phyloP scores from a whole-genome alignment of 2,113 vertebrate genomes.

The Tupaia chinensis region DNA sequence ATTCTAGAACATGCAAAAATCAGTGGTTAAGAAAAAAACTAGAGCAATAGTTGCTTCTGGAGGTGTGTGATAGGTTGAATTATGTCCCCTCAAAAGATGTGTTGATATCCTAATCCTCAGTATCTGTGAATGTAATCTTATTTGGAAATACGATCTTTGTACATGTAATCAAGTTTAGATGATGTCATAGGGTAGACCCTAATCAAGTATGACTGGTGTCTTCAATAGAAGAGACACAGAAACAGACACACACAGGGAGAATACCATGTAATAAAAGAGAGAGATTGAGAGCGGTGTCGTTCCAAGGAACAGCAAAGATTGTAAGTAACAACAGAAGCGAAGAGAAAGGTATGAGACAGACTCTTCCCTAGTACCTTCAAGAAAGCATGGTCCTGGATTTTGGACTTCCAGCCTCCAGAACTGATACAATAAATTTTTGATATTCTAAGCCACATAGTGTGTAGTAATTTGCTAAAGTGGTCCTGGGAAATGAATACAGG shows the following conservation, averaged over 20 bases:
- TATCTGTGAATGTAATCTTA: not conserved
- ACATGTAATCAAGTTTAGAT: not conserved
- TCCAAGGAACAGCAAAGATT: not conserved
- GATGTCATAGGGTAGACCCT: not conserved
- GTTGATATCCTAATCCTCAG: not conserved
- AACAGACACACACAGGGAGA: not conserved
- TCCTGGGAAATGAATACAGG: not conserved
- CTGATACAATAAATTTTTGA: not conserved
- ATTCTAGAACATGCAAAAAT: constrained; percentile 11
- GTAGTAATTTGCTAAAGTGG: not conserved
- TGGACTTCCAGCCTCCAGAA: not conserved
- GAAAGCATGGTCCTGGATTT: not conserved
- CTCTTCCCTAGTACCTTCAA: not conserved
- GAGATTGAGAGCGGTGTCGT: not conserved
- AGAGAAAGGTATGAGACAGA: not conserved
- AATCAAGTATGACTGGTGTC: not conserved
- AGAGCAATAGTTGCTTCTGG: not conserved
- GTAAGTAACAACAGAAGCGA: not conserved
- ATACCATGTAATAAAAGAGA: not conserved
- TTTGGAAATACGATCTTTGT: not conserved
- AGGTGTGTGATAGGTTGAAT: not conserved
- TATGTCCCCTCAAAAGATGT: not conserved
- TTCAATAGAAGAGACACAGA: not conserved
- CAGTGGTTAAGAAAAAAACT: constrained; percentile 6
- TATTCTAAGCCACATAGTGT: not conserved